Conservation (phyloP, 1,140 invertebrate genomes). For the Panagrolaimus sp. region DNA sequence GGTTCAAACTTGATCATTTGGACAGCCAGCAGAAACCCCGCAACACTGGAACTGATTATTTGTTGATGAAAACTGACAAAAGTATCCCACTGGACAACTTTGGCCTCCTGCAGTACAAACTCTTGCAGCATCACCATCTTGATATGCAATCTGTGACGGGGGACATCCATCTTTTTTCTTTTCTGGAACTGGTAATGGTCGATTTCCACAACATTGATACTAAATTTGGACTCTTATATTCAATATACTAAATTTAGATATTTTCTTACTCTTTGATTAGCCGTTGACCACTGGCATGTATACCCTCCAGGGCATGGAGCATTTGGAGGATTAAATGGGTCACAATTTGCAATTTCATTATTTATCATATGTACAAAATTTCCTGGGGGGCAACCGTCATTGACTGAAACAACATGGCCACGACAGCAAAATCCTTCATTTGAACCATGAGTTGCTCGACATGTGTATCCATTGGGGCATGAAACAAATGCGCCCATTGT, state of each 20-base stretch:
- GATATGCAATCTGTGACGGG: slow-evolving; percentile 51
- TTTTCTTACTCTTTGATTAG: slow-evolving; percentile 54
- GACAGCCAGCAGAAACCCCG: slow-evolving; percentile 55
- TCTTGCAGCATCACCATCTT: slow-evolving; percentile 45
- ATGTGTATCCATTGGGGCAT: slow-evolving; percentile 36
- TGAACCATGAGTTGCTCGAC: not conserved
- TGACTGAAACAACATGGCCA: slow-evolving; percentile 18
- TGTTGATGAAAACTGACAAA: slow-evolving; percentile 51
- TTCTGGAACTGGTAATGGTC: slow-evolving; percentile 51
- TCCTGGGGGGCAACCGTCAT: slow-evolving; percentile 53
- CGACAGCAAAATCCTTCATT: slow-evolving; percentile 5
- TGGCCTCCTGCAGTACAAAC: slow-evolving; percentile 55
- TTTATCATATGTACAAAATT: slow-evolving; percentile 57
- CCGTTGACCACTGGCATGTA: slow-evolving; percentile 57
- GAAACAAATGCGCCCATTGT: slow-evolving; percentile 55
- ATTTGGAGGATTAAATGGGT: slow-evolving; percentile 57
- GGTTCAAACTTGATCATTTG: slow-evolving; percentile 57
- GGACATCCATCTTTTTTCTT: slow-evolving; percentile 45
- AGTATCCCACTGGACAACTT: slow-evolving; percentile 54
- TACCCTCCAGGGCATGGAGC: slow-evolving; percentile 54
- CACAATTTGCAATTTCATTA: slow-evolving; percentile 54
- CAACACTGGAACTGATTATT: slow-evolving; percentile 58
- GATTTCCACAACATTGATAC: slow-evolving; percentile 57
- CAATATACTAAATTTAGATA: too few relatives aligned
- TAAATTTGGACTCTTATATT: too few relatives aligned